Evolutionary conservation across 2,888 invertebrate species (phyloP).

Genomic region (Ormyrus nitidulus): DNA sequence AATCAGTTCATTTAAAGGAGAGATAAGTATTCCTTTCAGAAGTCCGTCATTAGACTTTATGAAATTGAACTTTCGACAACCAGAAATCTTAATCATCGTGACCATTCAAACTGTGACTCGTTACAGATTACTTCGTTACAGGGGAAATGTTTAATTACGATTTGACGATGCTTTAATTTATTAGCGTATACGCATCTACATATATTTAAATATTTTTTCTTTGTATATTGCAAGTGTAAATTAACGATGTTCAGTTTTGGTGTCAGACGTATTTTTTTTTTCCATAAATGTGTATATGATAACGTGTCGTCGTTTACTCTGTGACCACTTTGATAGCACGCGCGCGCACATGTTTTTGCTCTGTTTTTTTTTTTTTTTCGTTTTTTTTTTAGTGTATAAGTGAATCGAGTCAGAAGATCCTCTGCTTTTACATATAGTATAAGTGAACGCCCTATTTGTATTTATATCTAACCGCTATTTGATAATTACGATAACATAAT

Average conservation of each 20-base stretch:
- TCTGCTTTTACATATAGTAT: slow-evolving; percentile 16
- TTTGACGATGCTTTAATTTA: slow-evolving; percentile 43
- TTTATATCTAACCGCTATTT: slow-evolving; percentile 26
- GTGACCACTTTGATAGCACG: slow-evolving; percentile 18
- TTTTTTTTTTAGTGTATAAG: slow-evolving; percentile 19
- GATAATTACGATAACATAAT: slow-evolving; percentile 37
- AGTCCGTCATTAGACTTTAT: no score
- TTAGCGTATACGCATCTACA: slow-evolving; percentile 47
- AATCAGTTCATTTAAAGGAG: no score
- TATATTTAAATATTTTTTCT: slow-evolving; percentile 17
- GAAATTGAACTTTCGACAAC: no score
- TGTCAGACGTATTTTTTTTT: slow-evolving; percentile 41
- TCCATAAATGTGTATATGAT: slow-evolving; percentile 31
- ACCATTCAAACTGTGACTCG: not conserved
- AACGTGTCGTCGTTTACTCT: slow-evolving; percentile 1
- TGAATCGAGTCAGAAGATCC: slow-evolving; percentile 22
- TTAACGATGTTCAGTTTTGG: slow-evolving; percentile 43
- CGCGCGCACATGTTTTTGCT: slow-evolving; percentile 27
- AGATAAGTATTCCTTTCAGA: no score
- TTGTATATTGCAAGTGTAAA: slow-evolving; percentile 44
- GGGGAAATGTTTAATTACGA: slow-evolving; percentile 33
- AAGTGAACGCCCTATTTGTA: slow-evolving; percentile 30
- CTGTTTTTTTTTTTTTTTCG: not conserved
- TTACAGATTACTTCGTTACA: not conserved
- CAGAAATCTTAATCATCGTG: not conserved